Evolutionary conservation across 2,113 vertebrate genomes (phyloP).

Genomic region (Coreoperca whiteheadi): DNA sequence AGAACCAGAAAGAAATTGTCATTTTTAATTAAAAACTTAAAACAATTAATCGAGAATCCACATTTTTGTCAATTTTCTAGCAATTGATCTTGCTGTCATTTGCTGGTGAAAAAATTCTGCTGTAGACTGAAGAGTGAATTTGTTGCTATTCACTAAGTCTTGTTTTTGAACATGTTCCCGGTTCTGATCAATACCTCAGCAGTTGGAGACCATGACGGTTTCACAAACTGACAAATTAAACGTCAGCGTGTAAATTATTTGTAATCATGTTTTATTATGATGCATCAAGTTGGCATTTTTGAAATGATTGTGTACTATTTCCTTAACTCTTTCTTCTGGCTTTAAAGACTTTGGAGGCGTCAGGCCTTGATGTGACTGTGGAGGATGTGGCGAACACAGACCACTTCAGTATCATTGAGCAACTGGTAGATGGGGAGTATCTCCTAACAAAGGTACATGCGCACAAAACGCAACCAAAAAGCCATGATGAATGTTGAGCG

Average conservation of each 20-base stretch:
- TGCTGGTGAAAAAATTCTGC: not conserved
- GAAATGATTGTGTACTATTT: not conserved
- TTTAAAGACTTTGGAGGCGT: slow-evolving; percentile 70
- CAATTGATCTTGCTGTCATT: too few relatives aligned
- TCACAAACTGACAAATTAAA: not conserved
- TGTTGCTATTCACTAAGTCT: not conserved
- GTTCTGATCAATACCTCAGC: too few relatives aligned
- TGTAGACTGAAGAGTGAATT: not conserved
- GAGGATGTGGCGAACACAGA: slow-evolving; percentile 83
- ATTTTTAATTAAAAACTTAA: too few relatives aligned
- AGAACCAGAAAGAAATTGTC: too few relatives aligned
- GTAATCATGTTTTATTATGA: not conserved
- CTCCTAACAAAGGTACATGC: slow-evolving; percentile 81
- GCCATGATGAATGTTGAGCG: not conserved
- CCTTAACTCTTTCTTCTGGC: not conserved
- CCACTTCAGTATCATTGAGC: slow-evolving; percentile 85
- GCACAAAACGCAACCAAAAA: not conserved
- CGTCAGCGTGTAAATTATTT: not conserved
- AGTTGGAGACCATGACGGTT: not conserved
- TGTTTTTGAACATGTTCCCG: not conserved
- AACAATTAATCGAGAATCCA: too few relatives aligned
- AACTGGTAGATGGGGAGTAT: slow-evolving; percentile 80
- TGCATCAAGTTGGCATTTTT: not conserved
- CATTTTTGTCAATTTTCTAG: too few relatives aligned
- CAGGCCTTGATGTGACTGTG: slow-evolving; percentile 78